A percentile compares a stretch with the other conserved stretches of the same genome.
Evolutionary conservation across 23 tunicate species (phyloP).

Genomic region (Trididemnum clinides): DNA sequence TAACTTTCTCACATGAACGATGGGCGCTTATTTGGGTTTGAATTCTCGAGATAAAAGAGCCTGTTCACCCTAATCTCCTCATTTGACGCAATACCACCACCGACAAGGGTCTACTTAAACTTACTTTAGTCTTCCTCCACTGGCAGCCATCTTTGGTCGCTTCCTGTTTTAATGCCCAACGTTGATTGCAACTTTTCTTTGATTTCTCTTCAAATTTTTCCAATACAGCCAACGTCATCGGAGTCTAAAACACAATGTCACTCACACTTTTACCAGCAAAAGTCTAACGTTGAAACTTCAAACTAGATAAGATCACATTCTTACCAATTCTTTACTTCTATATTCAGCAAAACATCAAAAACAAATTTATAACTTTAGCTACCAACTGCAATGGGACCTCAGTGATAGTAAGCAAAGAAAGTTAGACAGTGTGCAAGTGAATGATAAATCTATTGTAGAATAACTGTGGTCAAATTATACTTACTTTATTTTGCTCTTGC

Average conservation of each 20-base stretch:
- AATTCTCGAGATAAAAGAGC: no score
- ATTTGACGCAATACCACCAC: background rate
- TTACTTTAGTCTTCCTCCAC: slow-evolving; percentile 81
- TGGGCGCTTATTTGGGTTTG: no score
- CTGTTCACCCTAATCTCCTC: no score
- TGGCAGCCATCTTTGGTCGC: slow-evolving; percentile 37
- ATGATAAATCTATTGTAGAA: no score
- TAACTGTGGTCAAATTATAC: no score
- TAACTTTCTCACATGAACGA: no score
- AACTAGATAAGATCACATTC: background rate
- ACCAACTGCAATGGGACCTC: no score
- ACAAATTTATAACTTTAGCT: no score
- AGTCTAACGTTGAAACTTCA: background rate
- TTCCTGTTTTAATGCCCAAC: slow-evolving; percentile 93
- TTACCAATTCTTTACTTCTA: background rate
- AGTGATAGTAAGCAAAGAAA: no score
- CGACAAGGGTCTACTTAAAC: background rate
- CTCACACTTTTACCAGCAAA: background rate
- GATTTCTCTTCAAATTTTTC: slow-evolving; percentile 29
- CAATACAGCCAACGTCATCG: slow-evolving; percentile 27
- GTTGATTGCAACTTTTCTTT: slow-evolving; percentile 28
- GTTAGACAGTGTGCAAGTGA: no score
- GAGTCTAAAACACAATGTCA: background rate
- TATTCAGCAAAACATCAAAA: background rate
- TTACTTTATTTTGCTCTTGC: background rate